Conservation (phyloP, 2,113 vertebrate species). For the Octodon degus region DNA sequence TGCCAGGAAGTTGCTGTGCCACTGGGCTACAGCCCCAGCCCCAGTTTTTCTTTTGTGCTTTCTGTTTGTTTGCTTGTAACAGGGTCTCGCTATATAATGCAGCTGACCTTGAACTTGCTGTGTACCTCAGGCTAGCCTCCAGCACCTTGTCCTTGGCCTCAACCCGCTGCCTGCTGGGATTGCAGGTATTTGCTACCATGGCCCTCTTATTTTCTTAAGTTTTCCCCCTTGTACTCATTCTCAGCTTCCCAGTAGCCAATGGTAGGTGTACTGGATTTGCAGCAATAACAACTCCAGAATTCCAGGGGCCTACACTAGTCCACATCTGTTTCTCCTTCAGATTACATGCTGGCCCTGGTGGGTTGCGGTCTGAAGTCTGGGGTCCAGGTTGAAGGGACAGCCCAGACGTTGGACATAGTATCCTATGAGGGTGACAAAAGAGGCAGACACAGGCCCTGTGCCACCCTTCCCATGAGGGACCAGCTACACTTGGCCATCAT, state of each 20-base stretch:
- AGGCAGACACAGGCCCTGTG: background rate
- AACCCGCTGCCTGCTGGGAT: background rate
- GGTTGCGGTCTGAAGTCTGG: background rate
- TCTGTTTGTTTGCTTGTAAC: background rate
- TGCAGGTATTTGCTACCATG: background rate
- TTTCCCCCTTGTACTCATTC: background rate
- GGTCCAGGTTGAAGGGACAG: background rate
- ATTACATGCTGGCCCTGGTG: background rate
- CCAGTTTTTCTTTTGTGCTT: background rate
- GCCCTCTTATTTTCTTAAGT: background rate
- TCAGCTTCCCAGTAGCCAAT: background rate
- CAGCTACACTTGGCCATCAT: accelerated
- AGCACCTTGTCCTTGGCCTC: background rate
- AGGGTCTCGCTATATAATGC: background rate
- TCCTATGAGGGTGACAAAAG: background rate
- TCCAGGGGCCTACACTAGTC: background rate
- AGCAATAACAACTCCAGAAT: background rate
- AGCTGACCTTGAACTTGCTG: background rate
- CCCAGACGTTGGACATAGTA: background rate
- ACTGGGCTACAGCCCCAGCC: too few relatives aligned
- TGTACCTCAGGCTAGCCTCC: background rate
- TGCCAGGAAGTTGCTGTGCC: too few relatives aligned
- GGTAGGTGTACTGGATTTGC: background rate
- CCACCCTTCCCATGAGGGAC: accelerated
- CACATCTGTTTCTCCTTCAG: background rate